Evolutionary conservation across 2,797 vertebrate species (phyloP), one percentile per base, ranked within the genome.

Genomic region (Calcarius lapponicus): DNA sequence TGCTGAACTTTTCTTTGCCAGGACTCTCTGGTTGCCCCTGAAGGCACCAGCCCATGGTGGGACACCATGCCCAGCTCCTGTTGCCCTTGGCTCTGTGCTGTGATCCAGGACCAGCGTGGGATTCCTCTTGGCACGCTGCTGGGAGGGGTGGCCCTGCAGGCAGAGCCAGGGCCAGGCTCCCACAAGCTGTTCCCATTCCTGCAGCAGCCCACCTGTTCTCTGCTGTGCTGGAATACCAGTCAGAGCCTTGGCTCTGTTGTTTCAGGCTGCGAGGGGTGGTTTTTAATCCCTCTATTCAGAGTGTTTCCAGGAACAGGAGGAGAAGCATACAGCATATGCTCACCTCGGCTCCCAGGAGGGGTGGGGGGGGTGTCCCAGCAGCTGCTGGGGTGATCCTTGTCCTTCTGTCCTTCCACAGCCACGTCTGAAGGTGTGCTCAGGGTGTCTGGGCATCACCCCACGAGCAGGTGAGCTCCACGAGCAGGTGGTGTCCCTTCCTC

Each of bases 201-300:
- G 58, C 17, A 3, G 74, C 91, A 82, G 53, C 86, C 80, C 93
- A 79, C 62, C 78, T 65, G 71, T 26, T 86, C 64, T 79, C 28
- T 0, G 3, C 90, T 84, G 83, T 74, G 92, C 89, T 93, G 91
- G 89, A 95, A 90, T 81, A 96, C 81, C 87, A 90, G 2, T 67
- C 54, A 2, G 42, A 1, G 20, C 82, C 72, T 67, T 36, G 62
- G 70, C 83, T 87, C 88, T 42, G 47, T 18, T 57, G 31, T 54
- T 60, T 54, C 57, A 61, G 86, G 60, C 80, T 5, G 6, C 51
- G 28, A 20, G 56, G 82, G 81, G 76, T 13, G 72, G 10, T 70
- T 76, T 91, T 94, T 96, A 97, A 97, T 97, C 96, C 93, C 42
- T 95, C 92, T 95, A 86, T 96, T 95, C 93, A 97, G 58, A 61